Evolutionary conservation across 2,888 invertebrate genomes (phyloP), one percentile per base, ranked within the genome.

Genomic region (Tinea semifulvella): DNA sequence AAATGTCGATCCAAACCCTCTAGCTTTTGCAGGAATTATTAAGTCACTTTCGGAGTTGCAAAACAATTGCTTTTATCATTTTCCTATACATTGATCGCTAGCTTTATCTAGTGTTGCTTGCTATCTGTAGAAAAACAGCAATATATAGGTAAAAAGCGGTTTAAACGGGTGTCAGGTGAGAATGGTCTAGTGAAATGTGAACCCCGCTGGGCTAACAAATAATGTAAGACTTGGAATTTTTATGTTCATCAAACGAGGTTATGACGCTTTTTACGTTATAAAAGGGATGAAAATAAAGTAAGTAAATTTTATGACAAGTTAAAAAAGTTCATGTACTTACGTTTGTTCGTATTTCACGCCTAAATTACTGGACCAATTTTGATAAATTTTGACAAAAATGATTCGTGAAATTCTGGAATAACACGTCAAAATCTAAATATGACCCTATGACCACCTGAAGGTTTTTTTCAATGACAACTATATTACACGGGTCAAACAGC

Each of bases 1-100:
- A 58, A 60, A 52, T n/a, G 52, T 51, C 55, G 54, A 57, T 52
- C 48, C 17, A 18, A 45, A 36, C 20, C 14, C 40, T 20, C 13
- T 19, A 22, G 22, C 40, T 40, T 40, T 40, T 22, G 36, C 18
- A 18, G 18, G 18, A 36, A 36, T 36, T 36, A 18, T 36, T 36
- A 36, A 36, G 36, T 36, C 36, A 36, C 36, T 36, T 36, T 36
- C 36, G 2, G 31, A 31, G 31, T 31, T 31, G 6, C 7, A 11
- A 31, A n/a, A 31, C 31, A 31, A 31, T 31, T 11, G 14, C 31
- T n/a, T 31, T 11, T 31, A 13, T 31, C 11, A 13, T 31, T 31
- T 31, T 31, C 4, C 13, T 11, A 13, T 13, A 31, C 31, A 31
- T 14, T 14, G 31, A 11, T 31, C 7, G 31, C 31, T 31, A 4